Evolutionary conservation across 2,797 vertebrate species (phyloP).

Genomic region (Alexandromys oeconomus): DNA sequence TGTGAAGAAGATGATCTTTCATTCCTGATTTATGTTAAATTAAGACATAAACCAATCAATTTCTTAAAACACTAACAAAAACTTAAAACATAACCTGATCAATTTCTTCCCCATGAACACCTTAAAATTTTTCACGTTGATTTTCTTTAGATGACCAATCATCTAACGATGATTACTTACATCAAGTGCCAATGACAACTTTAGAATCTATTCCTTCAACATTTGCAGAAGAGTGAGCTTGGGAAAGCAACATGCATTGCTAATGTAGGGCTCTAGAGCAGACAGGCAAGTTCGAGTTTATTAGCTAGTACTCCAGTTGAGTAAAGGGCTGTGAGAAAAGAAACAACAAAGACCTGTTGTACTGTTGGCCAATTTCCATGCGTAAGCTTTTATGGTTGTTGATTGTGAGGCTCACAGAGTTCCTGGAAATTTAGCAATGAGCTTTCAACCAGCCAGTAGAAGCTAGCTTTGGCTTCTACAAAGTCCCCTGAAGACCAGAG

Average conservation of each 20-base stretch:
- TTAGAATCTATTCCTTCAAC: background rate
- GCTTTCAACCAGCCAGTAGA: background rate
- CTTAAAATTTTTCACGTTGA: background rate
- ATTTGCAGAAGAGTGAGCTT: background rate
- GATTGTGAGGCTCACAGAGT: background rate
- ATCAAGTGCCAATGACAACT: background rate
- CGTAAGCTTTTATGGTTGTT: background rate
- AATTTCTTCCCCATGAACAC: background rate
- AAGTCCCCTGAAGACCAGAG: background rate
- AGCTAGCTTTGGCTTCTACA: background rate
- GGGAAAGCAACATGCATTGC: background rate
- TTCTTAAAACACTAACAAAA: background rate
- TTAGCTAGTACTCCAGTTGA: background rate
- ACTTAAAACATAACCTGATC: background rate
- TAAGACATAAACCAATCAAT: background rate
- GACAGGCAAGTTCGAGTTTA: background rate
- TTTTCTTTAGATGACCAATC: background rate
- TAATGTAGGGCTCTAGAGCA: background rate
- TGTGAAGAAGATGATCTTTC: background rate
- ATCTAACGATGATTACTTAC: background rate
- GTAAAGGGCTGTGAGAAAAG: background rate
- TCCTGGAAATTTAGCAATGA: slow-evolving; percentile 7
- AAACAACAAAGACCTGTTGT: background rate
- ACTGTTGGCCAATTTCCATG: background rate
- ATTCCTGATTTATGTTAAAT: background rate